Conservation (phyloP, 2,888 invertebrate genomes). For the Elmis aenea region DNA sequence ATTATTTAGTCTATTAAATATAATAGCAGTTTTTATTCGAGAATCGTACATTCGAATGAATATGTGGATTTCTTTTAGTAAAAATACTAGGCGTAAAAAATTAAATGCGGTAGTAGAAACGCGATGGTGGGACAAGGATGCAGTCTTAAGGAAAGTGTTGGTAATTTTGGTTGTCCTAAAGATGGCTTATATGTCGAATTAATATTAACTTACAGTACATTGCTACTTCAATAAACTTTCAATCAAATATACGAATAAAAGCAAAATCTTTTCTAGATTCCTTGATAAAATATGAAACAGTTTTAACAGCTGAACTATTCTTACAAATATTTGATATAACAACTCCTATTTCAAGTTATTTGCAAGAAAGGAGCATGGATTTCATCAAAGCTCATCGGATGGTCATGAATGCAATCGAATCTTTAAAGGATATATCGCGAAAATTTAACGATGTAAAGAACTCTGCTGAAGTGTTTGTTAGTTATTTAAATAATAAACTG, state of each 20-base stretch:
- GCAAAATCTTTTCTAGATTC: too few species aligned
- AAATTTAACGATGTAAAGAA: too few species aligned
- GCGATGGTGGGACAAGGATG: constrained; percentile 3
- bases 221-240: too few species aligned
- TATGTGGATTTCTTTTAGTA: constrained; percentile 1
- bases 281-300: constrained; percentile 1
- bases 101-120: constrained; percentile 1
- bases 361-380: constrained; percentile 1
- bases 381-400: not conserved
- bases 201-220: not conserved
- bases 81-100: not conserved
- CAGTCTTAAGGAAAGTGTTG: constrained; percentile 1
- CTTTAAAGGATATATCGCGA: too few species aligned
- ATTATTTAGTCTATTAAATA: constrained; percentile 1
- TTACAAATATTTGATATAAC: constrained; percentile 1
- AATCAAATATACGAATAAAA: too few species aligned
- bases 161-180: constrained; percentile 1
- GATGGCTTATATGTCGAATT: not conserved
- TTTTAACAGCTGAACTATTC: constrained; percentile 1
- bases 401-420: too few species aligned
- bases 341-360: constrained; percentile 1
- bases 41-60: constrained; percentile 3
- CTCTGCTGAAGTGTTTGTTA: too few species aligned
- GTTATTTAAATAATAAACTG: too few species aligned
- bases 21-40: constrained; percentile 1